A percentile compares a stretch with the other conserved stretches of the same genome.
Evolutionary conservation across 2,797 vertebrate species (phyloP).

Genomic region (Pelochelys cantorii): DNA sequence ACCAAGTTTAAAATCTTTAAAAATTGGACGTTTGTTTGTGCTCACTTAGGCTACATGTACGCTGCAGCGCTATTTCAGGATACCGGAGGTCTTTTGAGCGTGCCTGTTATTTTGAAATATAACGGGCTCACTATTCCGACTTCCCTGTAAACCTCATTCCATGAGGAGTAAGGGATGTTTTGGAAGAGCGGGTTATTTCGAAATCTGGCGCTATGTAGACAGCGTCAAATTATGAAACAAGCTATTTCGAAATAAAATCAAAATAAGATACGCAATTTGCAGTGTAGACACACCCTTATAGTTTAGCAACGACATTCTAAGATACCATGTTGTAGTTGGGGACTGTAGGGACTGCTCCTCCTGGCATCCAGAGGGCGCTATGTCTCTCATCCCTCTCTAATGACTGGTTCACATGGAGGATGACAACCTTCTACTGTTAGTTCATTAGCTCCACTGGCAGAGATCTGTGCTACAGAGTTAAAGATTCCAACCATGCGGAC

Average conservation of each 20-base stretch:
- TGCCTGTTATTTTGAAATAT: too few species aligned
- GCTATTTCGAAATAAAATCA: too few species aligned
- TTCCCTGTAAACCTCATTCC: too few species aligned
- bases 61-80: too few species aligned
- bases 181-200: too few species aligned
- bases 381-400: neutral
- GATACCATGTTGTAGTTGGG: conserved; percentile 9
- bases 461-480: neutral
- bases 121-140: too few species aligned
- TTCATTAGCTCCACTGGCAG: neutral
- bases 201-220: too few species aligned
- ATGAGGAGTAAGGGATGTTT: too few species aligned
- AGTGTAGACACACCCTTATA: neutral
- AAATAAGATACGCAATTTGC: too few species aligned
- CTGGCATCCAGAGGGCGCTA: neutral
- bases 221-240: too few species aligned
- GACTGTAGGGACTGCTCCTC: neutral
- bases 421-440: neutral
- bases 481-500: neutral
- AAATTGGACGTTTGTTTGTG: neutral
- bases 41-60: neutral
- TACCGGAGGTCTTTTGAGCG: too few species aligned
- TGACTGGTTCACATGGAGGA: neutral
- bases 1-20: neutral
- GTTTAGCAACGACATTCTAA: neutral